Base-by-base conservation (phyloP, 2,797 vertebrate genomes). In the Protosalanx chinensis region DNA sequence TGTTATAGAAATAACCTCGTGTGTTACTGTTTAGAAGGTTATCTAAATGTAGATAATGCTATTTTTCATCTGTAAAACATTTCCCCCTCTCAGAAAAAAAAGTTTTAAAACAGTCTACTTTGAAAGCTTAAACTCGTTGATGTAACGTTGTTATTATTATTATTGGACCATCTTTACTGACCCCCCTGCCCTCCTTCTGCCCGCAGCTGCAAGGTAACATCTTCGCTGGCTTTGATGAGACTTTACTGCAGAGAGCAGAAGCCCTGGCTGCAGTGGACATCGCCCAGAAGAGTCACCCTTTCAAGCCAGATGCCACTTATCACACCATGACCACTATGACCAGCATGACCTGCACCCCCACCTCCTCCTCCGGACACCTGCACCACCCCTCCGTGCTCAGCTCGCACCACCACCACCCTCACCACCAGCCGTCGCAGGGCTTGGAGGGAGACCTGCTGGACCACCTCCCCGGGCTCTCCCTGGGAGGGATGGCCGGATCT, bases 251-350 rank as follows among this genome's bases (percentile, higher is more conserved):
- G 77, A 91, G 96, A 1, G 96, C 95, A 0, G 96, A 97, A 89
- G 96, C 95, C 71, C 89, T 97, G 89, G 96, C 96, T 35, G 95
- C 96, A 0, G 96, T 96, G 92, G 96, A 97, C 86, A 95, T 95
- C 58, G 87, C 95, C 0, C 96, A 96, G 86, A 96, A 96, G 87
- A 94, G 91, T 18, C 95, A 96, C 70, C 95, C 95, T 15, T 97
- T 94, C 91, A 97, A 97, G 81, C 95, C 95, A 0, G 96, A 97
- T 79, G 95, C 95, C 73, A 96, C 96, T 33, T 97, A 97, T 88
- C 96, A 97, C 91, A 97, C 95, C 85, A 97, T 97, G 95, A 96
- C 93, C 87, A 96, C 91, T 79, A 97, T 97, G 95, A 95, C 93
- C 83, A 92, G 95, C 84, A 96, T 96, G 90, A 93, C 94, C 64